Evolutionary conservation across 2,113 vertebrate genomes (phyloP), one percentile per base, ranked within the genome.

Genomic region (Engystomops pustulosus): DNA sequence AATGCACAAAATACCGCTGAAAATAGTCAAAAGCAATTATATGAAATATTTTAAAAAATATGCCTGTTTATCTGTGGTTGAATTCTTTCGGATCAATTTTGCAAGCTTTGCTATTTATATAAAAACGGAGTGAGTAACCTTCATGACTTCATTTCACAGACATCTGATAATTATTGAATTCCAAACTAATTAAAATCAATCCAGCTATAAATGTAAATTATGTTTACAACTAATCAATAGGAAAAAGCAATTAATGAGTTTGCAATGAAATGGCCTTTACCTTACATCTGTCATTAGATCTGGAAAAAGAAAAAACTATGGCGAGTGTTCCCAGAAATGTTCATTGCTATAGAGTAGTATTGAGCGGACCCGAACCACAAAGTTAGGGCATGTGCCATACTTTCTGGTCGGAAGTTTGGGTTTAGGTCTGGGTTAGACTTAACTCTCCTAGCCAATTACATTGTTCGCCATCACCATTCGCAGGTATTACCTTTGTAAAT

Each of bases 201-300:
- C 0, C 58, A 62, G 25, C 36, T 44, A 47, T 45, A 47, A 47
- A 79, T 47, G 36, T 67, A 79, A 79, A 79, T 79, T 67, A 30
- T 79, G 77, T 65, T 62, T 47, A 27, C 58, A 47, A 67, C 41
- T 62, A 79, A 34, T 36, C 30, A 38, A 36, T 38, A 53, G 49
- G 9, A 58, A 62, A 79, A 60, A 36, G 76, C 23, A 44, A 60
- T 60, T 62, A 17, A 60, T 41, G 8, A 23, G 38, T 12, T 62
- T 71, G 2, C 36, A 41, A 14, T 74, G 15, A 74, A 27, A 65
- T 65, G 7, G 32, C 38, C 1, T 71, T 23, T 44, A 41, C 18
- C 18, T 25, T 15, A 41, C 0, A 49, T 45, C 1, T 5, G 11
- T 60, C 55, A 60, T 60, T 3, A 12, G 11, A 25, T 27, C 23